These are phyloP conservation scores for Zootermopsis nevadensis DNA, from an alignment of 2,888 invertebrate species.

Conservation along the genomic window DNA sequence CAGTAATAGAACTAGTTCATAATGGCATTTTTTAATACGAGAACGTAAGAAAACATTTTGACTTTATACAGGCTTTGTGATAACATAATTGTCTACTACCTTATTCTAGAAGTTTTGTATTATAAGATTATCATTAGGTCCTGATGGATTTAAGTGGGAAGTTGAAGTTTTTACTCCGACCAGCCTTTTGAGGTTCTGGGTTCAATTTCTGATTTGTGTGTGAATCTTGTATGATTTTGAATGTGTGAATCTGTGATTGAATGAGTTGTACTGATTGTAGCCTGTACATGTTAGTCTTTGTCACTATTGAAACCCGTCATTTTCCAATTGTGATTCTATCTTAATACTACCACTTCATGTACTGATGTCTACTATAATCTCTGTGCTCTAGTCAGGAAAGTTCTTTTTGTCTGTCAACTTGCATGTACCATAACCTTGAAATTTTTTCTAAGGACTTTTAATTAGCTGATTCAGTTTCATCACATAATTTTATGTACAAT, in stretches of 20 bases:
- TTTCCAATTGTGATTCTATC: slow-evolving; percentile 18
- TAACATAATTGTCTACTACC: slow-evolving; percentile 12
- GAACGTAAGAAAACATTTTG: neutral
- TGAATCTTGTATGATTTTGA: neutral
- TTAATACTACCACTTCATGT: neutral
- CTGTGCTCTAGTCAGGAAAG: slow-evolving; percentile 22
- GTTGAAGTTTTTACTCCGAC: slow-evolving; percentile 28
- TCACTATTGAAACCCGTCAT: neutral
- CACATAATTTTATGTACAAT: slow-evolving; percentile 19
- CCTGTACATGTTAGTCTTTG: neutral
- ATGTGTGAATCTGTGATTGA: slow-evolving; percentile 11
- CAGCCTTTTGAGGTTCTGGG: slow-evolving; percentile 26
- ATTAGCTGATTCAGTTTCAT: neutral
- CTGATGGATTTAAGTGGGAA: neutral
- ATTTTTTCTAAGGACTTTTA: neutral
- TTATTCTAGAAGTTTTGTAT: neutral
- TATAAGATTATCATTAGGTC: neutral
- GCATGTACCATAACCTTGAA: neutral
- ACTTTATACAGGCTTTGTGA: slow-evolving; percentile 29
- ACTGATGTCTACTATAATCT: neutral
- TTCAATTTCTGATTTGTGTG: neutral
- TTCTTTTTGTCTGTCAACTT: neutral
- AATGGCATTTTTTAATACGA: slow-evolving; percentile 28
- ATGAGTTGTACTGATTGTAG: slow-evolving; percentile 3
- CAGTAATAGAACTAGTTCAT: slow-evolving; percentile 34